A percentile compares a stretch with the other conserved stretches of the same genome.
Evolutionary conservation across 2,888 invertebrate species (phyloP).

Genomic region (Aleiodes leptofemur): DNA sequence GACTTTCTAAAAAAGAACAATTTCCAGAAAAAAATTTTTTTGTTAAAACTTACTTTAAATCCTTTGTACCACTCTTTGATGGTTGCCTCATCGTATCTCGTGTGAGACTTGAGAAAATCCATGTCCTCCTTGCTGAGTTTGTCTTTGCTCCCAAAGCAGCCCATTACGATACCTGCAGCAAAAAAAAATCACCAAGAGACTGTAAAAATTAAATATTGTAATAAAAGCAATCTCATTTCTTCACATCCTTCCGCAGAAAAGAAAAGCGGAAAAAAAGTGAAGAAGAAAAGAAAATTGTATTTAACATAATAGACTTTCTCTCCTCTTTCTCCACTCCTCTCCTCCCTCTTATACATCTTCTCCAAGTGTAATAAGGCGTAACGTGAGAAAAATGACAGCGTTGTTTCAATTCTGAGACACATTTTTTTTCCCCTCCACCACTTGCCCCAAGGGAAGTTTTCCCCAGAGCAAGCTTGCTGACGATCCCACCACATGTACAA

Average conservation of each 20-base stretch:
- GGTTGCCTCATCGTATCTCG: conserved; percentile 98
- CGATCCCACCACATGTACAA: conserved; percentile 29
- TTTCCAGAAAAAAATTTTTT: not conserved
- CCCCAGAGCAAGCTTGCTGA: conserved; percentile 12
- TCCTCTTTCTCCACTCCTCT: no score
- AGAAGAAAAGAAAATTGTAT: not conserved
- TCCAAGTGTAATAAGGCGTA: conserved; percentile 7
- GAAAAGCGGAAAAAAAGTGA: not conserved
- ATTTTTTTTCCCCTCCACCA: not conserved
- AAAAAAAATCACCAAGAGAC: conserved; percentile 61
- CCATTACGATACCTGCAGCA: conserved; percentile 80
- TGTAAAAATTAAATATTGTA: not conserved
- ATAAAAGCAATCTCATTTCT: not conserved
- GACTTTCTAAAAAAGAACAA: not conserved
- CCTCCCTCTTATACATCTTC: no score
- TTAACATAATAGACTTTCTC: not conserved
- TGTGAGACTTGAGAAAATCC: conserved; percentile 98
- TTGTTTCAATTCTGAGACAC: conserved; percentile 11
- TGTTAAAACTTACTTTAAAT: conserved; percentile 89
- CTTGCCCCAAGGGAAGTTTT: conserved; percentile 4
- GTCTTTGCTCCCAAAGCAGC: conserved; percentile 96
- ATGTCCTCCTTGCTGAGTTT: conserved; percentile 98
- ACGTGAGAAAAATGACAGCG: not conserved
- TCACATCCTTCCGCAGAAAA: not conserved
- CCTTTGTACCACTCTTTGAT: conserved; percentile 99